Conservation (phyloP, 2,888 invertebrate species). For the Caradrina clavipalpis region DNA sequence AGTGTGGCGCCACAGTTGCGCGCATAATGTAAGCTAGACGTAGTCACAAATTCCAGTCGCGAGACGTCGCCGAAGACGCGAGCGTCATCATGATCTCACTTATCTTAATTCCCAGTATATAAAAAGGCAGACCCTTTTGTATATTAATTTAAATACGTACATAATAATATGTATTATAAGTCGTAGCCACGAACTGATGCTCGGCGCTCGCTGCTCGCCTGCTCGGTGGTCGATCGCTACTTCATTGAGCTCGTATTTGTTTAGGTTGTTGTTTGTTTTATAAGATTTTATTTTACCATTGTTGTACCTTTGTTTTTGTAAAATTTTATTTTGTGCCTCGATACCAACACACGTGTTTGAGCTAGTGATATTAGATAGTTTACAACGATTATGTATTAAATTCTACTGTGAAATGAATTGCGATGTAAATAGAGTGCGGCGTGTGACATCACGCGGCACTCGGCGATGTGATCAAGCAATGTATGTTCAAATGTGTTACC, state of each 20-base stretch:
- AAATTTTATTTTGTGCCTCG: conserved; percentile 87
- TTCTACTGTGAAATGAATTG: conserved; percentile 62
- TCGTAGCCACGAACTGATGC: conserved; percentile 24
- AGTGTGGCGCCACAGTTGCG: conserved; percentile 9
- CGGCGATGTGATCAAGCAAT: conserved; percentile 67
- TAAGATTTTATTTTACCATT: conserved; percentile 86
- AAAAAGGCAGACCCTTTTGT: conserved; percentile 62
- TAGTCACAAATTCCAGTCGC: conserved; percentile 75
- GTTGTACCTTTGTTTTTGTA: conserved; percentile 82
- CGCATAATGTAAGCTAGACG: conserved; percentile 23
- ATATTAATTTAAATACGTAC: conserved; percentile 56
- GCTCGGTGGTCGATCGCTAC: conserved; percentile 11
- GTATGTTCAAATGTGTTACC: conserved; percentile 87
- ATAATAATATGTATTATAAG: conserved; percentile 35
- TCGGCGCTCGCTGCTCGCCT: conserved; percentile 8
- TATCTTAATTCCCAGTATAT: conserved; percentile 73
- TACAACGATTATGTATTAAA: conserved; percentile 76
- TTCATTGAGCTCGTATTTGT: conserved; percentile 49
- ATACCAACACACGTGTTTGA: conserved; percentile 72
- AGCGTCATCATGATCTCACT: conserved; percentile 77
- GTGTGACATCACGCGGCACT: conserved; percentile 34
- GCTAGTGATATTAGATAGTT: conserved; percentile 88
- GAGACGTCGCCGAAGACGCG: conserved; percentile 33
- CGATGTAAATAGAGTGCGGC: conserved; percentile 26
- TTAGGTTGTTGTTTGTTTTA: conserved; percentile 85